These are phyloP conservation scores for Ficedula albicollis DNA, from an alignment of 2,797 vertebrate species.

Conservation along the genomic window DNA sequence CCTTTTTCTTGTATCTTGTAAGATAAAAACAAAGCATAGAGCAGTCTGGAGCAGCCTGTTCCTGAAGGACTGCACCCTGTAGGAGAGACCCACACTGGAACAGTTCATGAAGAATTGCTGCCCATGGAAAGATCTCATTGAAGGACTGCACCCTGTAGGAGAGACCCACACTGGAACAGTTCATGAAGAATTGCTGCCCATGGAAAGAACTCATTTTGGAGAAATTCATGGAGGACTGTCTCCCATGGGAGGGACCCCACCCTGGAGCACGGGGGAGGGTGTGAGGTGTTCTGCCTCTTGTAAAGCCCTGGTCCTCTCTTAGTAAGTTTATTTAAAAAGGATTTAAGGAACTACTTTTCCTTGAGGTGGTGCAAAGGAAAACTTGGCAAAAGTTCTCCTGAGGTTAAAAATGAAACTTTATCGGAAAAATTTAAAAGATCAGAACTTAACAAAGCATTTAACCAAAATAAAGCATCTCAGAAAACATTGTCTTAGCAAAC, in stretches of 20 bases:
- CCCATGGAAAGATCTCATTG: not conserved
- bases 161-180: not conserved
- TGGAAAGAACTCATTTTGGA: not conserved
- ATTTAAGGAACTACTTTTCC: not conserved
- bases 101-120: not conserved
- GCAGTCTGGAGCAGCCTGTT: not conserved
- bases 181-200: not conserved
- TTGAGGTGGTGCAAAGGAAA: not conserved
- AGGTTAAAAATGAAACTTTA: not conserved
- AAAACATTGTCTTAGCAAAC: not conserved
- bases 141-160: not conserved
- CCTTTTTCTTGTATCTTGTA: not conserved
- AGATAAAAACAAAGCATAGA: not conserved
- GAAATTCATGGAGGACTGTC: not conserved
- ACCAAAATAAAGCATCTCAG: not conserved
- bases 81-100: not conserved
- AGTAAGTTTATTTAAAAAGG: not conserved
- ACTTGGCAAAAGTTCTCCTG: not conserved
- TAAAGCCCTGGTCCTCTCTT: not conserved
- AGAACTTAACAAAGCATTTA: not conserved
- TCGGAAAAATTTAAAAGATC: not conserved
- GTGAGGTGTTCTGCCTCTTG: not conserved
- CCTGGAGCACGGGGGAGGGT: not conserved
- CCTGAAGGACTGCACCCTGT: not conserved
- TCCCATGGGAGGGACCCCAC: not conserved